phyloP scores from a whole-genome alignment of 2,113 vertebrate species.

The Carassius gibelio region DNA sequence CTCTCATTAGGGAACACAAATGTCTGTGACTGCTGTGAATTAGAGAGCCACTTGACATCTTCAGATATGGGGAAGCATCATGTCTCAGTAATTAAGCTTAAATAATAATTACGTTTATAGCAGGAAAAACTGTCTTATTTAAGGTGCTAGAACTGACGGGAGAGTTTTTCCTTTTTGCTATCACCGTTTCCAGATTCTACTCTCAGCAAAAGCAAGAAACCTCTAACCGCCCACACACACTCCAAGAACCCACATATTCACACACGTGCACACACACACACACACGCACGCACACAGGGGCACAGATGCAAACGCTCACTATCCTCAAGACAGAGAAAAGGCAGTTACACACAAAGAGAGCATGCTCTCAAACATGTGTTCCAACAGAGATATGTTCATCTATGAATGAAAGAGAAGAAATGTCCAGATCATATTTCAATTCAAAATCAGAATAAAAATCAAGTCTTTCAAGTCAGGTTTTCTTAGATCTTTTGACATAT shows the following conservation, averaged over 20 bases:
- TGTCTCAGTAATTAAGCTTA: slow-evolving; percentile 23
- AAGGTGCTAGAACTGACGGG: not conserved
- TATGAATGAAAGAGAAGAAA: not conserved
- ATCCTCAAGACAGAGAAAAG: slow-evolving; percentile 8
- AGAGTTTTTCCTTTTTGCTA: slow-evolving; percentile 23
- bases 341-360: slow-evolving; percentile 1
- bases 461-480: too few relatives aligned
- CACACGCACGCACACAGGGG: not conserved
- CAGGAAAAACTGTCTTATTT: not conserved
- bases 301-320: slow-evolving; percentile 23
- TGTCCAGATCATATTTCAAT: not conserved
- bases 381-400: not conserved
- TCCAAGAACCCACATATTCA: slow-evolving; percentile 28
- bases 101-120: slow-evolving; percentile 22
- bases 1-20: slow-evolving; percentile 18
- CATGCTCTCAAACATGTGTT: slow-evolving; percentile 2
- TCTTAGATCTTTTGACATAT: too few relatives aligned
- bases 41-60: slow-evolving; percentile 27
- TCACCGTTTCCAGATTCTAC: slow-evolving; percentile 14
- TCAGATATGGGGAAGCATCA: slow-evolving; percentile 11
- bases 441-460: not conserved
- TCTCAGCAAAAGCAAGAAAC: slow-evolving; percentile 36
- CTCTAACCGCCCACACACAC: slow-evolving; percentile 25
- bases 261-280: slow-evolving; percentile 25
- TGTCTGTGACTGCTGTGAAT: slow-evolving; percentile 1